Evolutionary conservation across 2,888 invertebrate species (phyloP), one percentile per base, ranked within the genome.

Genomic region (Lottia scabra): DNA sequence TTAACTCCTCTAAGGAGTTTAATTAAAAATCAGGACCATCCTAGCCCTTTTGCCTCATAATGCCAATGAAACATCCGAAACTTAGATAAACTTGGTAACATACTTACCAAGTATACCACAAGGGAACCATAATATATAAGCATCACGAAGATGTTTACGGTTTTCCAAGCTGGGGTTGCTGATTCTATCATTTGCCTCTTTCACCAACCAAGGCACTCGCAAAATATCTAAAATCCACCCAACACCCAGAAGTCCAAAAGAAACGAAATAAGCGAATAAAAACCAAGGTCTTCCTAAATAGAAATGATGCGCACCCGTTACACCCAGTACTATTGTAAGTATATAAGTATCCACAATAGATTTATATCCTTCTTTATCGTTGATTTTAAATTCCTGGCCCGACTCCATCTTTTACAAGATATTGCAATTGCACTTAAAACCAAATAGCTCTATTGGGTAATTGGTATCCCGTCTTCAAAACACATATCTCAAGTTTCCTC

Each of bases 171-270:
- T 27, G 0, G 46, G 65, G 13, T 68, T 71, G n/a, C 66, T 71
- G 8, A 69, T 45, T 30, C 70, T 19, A 27, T 72, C 71, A 65
- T 81, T 83, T 46, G 76, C 75, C 30, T 75, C 27, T 15, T 63
- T 63, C 16, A 83, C 83, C 8, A 83, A 72, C 45, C 76, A 80
- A 0, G 82, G 81, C 67, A 83, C 63, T 12, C 83, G 78, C 48
- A 81, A 78, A 45, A 80, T 48, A 67, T 83, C 83, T 19, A 81
- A 71, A 2, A 82, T 44, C 46, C 75, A 83, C 15, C 83, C 83
- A 38, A 67, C 71, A 4, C 83, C 83, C 10, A 73, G 19, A 5
- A 83, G 73, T 0, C 82, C 82, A 43, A 80, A 73, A 12, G 82
- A 82, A 66, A 81, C 77, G 43, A 83, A 74, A 68, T 83, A 83